Evolutionary conservation across 2,888 invertebrate species (phyloP).

Genomic region (Caenorhabditis afra): DNA sequence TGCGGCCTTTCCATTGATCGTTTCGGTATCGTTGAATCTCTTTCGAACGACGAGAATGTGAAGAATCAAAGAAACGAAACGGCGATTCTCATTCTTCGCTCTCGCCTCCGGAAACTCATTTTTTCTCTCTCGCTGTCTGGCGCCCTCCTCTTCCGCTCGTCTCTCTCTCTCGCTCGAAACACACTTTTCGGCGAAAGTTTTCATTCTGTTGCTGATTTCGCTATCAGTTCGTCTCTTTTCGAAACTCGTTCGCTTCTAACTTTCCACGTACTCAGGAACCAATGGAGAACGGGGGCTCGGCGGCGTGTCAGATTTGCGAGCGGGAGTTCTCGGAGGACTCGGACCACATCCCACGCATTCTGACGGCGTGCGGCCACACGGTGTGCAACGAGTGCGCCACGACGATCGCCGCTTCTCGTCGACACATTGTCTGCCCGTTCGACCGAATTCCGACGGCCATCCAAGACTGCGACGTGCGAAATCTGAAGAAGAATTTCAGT

Average conservation of each 20-base stretch:
- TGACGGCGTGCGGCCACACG: slow-evolving; percentile 38
- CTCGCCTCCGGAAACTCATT: too few relatives aligned
- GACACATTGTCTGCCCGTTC: slow-evolving; percentile 23
- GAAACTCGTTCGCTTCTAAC: neutral
- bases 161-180: too few relatives aligned
- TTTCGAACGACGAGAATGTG: too few relatives aligned
- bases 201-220: too few relatives aligned
- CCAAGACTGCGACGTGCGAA: slow-evolving; percentile 11
- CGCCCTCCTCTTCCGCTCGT: too few relatives aligned
- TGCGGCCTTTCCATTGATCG: slow-evolving; percentile 3
- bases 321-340: slow-evolving; percentile 22
- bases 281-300: neutral
- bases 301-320: slow-evolving; percentile 26
- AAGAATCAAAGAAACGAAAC: too few relatives aligned
- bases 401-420: neutral
- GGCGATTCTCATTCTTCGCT: too few relatives aligned
- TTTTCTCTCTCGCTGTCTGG: too few relatives aligned
- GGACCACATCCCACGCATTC: slow-evolving; percentile 20
- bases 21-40: neutral
- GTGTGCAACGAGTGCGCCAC: slow-evolving; percentile 17
- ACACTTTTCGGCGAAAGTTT: too few relatives aligned
- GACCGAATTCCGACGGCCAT: slow-evolving; percentile 15
- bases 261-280: neutral
- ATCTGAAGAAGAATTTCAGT: slow-evolving; percentile 31
- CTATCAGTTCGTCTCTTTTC: neutral